These are phyloP conservation scores for Mellivora capensis DNA, from an alignment of 2,113 vertebrate genomes.

Conservation along the genomic window DNA sequence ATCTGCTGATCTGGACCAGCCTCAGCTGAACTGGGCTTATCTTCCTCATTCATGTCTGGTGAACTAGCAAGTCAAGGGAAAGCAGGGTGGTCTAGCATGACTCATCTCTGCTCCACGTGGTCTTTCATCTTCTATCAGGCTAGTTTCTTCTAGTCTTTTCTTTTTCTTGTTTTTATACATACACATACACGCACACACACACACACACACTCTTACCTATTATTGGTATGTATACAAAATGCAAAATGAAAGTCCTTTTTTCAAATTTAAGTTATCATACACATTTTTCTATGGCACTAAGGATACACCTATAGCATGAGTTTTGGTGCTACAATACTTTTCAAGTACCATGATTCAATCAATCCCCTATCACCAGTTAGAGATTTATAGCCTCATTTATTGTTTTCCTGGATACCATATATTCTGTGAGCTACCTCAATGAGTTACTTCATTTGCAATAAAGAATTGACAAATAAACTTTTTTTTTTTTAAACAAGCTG, in stretches of 20 bases:
- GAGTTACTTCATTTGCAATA: background rate
- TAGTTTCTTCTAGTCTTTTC: background rate
- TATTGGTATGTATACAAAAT: background rate
- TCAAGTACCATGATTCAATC: background rate
- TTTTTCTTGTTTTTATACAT: background rate
- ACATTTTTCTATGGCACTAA: background rate
- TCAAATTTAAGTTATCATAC: background rate
- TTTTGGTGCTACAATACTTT: background rate
- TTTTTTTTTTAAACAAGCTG: background rate
- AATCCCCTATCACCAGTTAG: background rate
- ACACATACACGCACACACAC: background rate
- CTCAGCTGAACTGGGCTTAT: background rate
- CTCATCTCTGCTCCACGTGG: accelerated
- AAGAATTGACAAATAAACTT: background rate
- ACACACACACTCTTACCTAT: background rate
- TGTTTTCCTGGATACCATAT: background rate
- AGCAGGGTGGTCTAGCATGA: background rate
- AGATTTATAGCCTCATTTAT: background rate
- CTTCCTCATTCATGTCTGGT: background rate
- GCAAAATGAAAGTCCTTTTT: background rate
- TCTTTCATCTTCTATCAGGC: background rate
- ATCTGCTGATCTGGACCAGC: background rate
- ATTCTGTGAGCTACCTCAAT: background rate
- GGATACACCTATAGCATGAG: background rate
- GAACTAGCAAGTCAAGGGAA: background rate